Evolutionary conservation across 2,888 invertebrate species (phyloP), one percentile per base, ranked within the genome.

Genomic region (Baccha elongata): DNA sequence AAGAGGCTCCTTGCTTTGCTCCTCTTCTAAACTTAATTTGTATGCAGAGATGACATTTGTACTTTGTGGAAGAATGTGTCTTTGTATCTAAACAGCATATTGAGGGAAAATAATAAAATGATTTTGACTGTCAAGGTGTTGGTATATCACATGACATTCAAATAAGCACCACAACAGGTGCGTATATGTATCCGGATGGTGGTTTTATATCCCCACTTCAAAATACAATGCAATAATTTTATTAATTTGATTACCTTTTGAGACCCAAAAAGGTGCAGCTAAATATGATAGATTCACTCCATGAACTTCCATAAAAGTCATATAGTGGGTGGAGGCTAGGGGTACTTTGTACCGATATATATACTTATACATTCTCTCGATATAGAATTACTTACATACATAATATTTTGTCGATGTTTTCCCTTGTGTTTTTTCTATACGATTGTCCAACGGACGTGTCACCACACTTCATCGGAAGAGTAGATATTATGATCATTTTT

Each of bases 1-100:
- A 29, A 68, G 71, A 53, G 35, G 55, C 68, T 81, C 50, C 26
- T 67, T n/a, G n/a, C n/a, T n/a, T n/a, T n/a, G n/a, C 60, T 48
- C 21, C 53, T 72, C 48, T 48, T 67, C 72, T 55, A 58, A 58
- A 64, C 48, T 78, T 65, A 83, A 83, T 83, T 83, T 83, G 83
- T 83, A 83, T 83, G 83, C 83, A 83, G 48, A 73, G 83, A 78
- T 83, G 83, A 83, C 76, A 68, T 73, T 72, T 64, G 78, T 50
- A 42, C 68, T 29, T 46, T 64, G 32, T 55, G 50, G 29, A 73
- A 64, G 83, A 83, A 78, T 81, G 81, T 75, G 60, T 60, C 44
- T 62, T 35, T 60, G 74, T 58, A 35, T 65, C 40, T 48, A 48
- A 19, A 58, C 23, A 46, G 52, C 17, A 60, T 0, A 15, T 4